These are phyloP conservation scores for Bombycilla garrulus DNA, from an alignment of 2,113 vertebrate genomes.

Conservation along the genomic window DNA sequence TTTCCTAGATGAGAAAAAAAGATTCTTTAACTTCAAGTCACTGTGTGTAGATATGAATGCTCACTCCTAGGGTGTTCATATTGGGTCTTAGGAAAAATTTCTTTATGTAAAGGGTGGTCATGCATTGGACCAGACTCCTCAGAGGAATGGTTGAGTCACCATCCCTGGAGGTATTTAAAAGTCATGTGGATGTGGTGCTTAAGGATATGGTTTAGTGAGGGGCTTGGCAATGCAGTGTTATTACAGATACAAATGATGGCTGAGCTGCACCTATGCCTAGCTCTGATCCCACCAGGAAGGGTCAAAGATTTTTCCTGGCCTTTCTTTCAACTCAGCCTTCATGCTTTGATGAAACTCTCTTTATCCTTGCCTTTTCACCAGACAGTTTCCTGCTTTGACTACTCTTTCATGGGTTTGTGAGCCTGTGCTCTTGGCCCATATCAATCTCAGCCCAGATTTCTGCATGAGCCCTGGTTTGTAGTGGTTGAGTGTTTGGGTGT, in stretches of 20 bases:
- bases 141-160: not conserved
- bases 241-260: not conserved
- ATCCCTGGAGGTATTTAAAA: not conserved
- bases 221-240: not conserved
- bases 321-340: not conserved
- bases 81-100: not conserved
- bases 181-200: not conserved
- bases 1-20: not conserved
- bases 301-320: not conserved
- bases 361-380: not conserved
- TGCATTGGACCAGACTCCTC: not conserved
- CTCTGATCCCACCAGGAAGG: not conserved
- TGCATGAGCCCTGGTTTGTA: not conserved
- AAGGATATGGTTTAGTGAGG: not conserved
- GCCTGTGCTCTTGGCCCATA: not conserved
- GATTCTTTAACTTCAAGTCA: not conserved
- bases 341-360: not conserved
- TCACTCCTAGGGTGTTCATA: not conserved
- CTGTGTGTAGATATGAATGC: accelerated
- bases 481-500: too few species aligned
- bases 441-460: not conserved
- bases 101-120: not conserved
- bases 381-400: not conserved
- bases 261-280: not conserved
- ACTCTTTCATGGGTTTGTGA: not conserved